Conservation (phyloP, 2,113 vertebrate species). For the Merops nubicus region DNA sequence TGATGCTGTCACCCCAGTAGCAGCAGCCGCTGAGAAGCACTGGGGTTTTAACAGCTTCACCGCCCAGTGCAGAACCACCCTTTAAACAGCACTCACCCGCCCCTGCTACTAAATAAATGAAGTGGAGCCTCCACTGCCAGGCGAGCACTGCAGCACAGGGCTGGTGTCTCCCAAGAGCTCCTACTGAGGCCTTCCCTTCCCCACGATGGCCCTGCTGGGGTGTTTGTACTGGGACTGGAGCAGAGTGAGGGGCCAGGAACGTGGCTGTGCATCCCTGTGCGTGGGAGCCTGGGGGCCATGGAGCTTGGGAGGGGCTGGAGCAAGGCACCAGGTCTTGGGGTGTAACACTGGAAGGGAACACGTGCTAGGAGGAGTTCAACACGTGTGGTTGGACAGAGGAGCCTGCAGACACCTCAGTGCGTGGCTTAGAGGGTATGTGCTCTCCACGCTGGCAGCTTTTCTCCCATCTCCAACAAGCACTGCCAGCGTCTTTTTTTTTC, state of each 20-base stretch:
- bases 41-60: rapidly evolving
- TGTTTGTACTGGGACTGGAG: rapidly evolving
- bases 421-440: rapidly evolving
- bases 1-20: not conserved
- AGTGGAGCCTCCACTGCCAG: not conserved
- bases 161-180: not conserved
- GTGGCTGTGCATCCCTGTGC: rapidly evolving
- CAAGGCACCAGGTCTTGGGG: not conserved
- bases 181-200: not conserved
- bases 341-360: not conserved
- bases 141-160: not conserved
- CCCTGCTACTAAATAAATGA: not conserved
- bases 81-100: not conserved
- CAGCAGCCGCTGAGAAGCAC: not conserved
- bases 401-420: not conserved
- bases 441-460: rapidly evolving
- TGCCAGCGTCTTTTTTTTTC: not conserved
- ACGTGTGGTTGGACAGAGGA: rapidly evolving
- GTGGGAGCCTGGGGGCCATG: rapidly evolving
- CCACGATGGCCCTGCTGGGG: not conserved
- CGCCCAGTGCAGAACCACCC: not conserved
- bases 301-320: not conserved
- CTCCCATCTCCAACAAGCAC: not conserved
- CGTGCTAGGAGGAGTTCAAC: rapidly evolving
- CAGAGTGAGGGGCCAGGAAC: rapidly evolving